A percentile compares a stretch with the other conserved stretches of the same genome.
These are phyloP conservation scores for Apamea crenata DNA, from an alignment of 2,888 invertebrate genomes.

Conservation along the genomic window DNA sequence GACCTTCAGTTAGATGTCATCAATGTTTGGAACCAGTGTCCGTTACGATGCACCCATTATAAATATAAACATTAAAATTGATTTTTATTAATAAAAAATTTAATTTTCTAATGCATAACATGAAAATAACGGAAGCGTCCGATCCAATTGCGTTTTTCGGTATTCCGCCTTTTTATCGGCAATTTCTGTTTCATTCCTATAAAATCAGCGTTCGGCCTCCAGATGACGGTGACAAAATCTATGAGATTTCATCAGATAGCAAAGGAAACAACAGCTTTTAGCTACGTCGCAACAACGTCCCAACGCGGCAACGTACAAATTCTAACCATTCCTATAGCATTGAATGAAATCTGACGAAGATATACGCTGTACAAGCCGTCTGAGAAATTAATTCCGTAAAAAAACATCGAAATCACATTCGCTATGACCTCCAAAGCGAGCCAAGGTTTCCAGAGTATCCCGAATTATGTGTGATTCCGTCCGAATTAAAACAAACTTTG, in stretches of 20 bases:
- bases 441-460: conserved; percentile 46
- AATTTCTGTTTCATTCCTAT: background rate
- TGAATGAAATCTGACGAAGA: conserved; percentile 3
- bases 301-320: no score
- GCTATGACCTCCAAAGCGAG: conserved; percentile 30
- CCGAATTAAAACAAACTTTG: conserved; percentile 33
- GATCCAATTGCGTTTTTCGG: background rate
- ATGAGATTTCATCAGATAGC: background rate
- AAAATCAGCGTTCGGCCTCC: background rate
- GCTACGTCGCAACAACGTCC: no score
- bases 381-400: background rate
- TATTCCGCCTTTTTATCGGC: background rate
- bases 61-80: background rate
- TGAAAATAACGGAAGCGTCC: background rate
- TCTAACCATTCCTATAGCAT: no score
- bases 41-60: background rate
- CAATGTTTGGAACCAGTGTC: conserved; percentile 19
- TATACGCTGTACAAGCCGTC: background rate
- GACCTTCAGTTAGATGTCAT: conserved; percentile 39
- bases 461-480: conserved; percentile 50
- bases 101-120: background rate
- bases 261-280: background rate
- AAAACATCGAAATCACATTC: conserved; percentile 30
- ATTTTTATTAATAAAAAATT: background rate
- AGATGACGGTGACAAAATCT: background rate